Evolutionary conservation across 2,113 vertebrate genomes (phyloP), one percentile per base, ranked within the genome.

Genomic region (Anolis carolinensis): DNA sequence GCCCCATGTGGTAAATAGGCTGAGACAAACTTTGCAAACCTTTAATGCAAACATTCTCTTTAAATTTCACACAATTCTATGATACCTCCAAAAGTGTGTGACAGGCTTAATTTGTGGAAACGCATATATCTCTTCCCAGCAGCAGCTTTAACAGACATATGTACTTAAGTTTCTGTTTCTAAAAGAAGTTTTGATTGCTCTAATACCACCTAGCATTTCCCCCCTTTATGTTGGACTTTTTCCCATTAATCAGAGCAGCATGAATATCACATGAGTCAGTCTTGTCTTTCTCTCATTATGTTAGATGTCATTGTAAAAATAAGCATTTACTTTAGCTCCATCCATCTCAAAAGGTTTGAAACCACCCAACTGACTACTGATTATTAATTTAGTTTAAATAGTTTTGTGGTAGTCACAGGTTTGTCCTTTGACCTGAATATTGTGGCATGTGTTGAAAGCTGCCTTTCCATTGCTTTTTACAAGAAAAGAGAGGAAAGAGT

Each of bases 211-310:
- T 48, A 84, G 67, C 14, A 0, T 14, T 87, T 88, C 4, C 16
- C 55, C 39, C 55, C 55, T 79, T 73, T 9, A 80, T 77, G 1
- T 79, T 48, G 82, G 48, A 83, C 5, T 0, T 81, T 80, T 86
- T 74, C 75, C 87, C 52, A 59, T 91, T 89, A 88, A 88, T 70
- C 36, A 89, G 83, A 84, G 62, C 82, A 88, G 74, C 59, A 88
- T 91, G 87, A 93, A 59, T 59, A 59, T 59, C 55, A 59, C 85
- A 91, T 88, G 81, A 95, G 89, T 84, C 68, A 83, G 44, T 76
- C 87, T 86, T 89, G 59, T 89, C 89, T 92, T 83, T 91, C 76
- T 59, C 55, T 18, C 1, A 59, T 59, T 44, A 44, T 44, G 39
- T 44, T 59, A 18, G 55, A 59, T 59, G 55, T 59, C 14, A 59